A percentile compares a stretch with the other conserved stretches of the same genome.
Conservation (phyloP, 2,113 vertebrate genomes). For the Recurvirostra avosetta region DNA sequence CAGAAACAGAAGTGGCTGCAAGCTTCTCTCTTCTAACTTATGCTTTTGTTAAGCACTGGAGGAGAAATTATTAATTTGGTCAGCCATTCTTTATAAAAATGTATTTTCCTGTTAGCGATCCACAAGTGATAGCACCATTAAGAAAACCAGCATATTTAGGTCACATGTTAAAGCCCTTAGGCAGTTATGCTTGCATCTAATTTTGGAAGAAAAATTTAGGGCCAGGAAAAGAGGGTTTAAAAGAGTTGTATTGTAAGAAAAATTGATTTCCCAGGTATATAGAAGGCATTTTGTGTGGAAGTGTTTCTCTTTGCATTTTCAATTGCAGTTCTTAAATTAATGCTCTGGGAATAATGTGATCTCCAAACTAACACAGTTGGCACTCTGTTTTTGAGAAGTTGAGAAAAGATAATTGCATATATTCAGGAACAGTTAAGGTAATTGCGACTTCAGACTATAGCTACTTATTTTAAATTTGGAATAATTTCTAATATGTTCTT, state of each 20-base stretch:
- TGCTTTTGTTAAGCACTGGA: constrained; percentile 32
- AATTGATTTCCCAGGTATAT: neutral
- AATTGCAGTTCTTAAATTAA: neutral
- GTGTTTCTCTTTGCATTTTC: neutral
- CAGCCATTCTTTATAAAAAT: neutral
- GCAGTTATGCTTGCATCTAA: neutral
- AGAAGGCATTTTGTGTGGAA: neutral
- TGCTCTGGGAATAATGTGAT: neutral
- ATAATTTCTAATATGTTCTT: neutral
- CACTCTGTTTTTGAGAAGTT: neutral
- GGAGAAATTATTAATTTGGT: constrained; percentile 51
- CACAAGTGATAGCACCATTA: constrained; percentile 15
- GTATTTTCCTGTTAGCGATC: neutral
- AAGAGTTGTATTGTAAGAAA: neutral
- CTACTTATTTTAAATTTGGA: neutral
- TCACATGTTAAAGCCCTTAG: neutral
- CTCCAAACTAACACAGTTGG: neutral
- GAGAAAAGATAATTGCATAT: neutral
- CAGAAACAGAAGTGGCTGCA: neutral
- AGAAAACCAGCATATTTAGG: constrained; percentile 22
- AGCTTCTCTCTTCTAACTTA: neutral
- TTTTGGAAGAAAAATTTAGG: constrained; percentile 2
- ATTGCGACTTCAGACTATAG: neutral
- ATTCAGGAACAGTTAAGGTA: neutral
- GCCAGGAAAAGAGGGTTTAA: neutral